Percentiles rank a stretch among this genome's conserved stretches.
phyloP scores from a whole-genome alignment of 2,113 vertebrate species.

The Steatornis caripensis region DNA sequence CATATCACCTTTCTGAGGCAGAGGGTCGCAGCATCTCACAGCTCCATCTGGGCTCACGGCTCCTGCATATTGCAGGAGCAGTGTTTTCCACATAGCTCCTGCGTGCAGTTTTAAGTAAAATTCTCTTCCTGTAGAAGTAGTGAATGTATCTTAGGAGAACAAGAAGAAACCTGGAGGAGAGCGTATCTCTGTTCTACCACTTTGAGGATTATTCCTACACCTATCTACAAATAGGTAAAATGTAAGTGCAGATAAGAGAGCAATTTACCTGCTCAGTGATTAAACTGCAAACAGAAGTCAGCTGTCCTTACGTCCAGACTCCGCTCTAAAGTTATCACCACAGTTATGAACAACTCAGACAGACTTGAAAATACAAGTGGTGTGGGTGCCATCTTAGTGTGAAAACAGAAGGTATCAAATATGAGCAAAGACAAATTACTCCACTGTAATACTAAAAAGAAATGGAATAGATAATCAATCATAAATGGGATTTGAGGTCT shows the following conservation, averaged over 20 bases:
- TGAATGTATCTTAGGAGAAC: not conserved
- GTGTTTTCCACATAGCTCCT: not conserved
- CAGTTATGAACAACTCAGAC: not conserved
- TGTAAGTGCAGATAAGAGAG: not conserved
- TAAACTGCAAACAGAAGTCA: not conserved
- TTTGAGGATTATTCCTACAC: not conserved
- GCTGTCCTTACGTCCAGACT: not conserved
- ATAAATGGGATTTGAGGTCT: not conserved
- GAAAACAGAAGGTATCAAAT: not conserved
- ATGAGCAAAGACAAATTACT: not conserved
- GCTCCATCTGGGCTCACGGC: not conserved
- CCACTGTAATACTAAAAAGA: not conserved
- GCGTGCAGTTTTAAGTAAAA: not conserved
- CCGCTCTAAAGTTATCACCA: not conserved
- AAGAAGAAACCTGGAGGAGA: not conserved
- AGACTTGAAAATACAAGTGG: not conserved
- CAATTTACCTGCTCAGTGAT: not conserved
- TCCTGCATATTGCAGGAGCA: not conserved
- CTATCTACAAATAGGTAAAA: not conserved
- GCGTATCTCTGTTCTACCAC: not conserved
- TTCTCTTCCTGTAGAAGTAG: not conserved
- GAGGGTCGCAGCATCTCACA: not conserved
- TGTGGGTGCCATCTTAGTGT: not conserved
- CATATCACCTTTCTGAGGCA: rapidly evolving
- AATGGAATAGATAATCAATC: not conserved